These are phyloP conservation scores for Agonum fuliginosum DNA, from an alignment of 2,888 invertebrate species.

Conservation along the genomic window DNA sequence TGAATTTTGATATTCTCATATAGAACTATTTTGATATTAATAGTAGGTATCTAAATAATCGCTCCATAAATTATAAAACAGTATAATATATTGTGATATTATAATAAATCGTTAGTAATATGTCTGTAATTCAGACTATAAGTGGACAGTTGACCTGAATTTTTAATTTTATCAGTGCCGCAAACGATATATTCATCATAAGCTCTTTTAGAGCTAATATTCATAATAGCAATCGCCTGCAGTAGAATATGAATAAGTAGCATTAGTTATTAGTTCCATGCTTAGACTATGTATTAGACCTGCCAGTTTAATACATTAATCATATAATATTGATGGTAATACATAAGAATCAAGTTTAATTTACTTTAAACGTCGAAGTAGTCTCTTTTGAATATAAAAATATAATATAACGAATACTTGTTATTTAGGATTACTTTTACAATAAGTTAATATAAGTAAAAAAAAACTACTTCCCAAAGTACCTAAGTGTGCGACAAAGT, in stretches of 20 bases:
- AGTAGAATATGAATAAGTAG: slow-evolving; percentile 26
- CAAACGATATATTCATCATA: slow-evolving; percentile 41
- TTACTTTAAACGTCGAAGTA: too few species aligned
- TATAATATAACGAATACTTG: too few species aligned
- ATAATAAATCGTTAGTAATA: slow-evolving; percentile 28
- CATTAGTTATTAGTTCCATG: slow-evolving; percentile 34
- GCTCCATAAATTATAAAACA: slow-evolving; percentile 15
- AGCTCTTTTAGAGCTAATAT: slow-evolving; percentile 7
- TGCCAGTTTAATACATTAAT: slow-evolving; percentile 18
- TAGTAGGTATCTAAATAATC: slow-evolving; percentile 9
- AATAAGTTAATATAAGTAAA: too few species aligned
- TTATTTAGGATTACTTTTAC: too few species aligned
- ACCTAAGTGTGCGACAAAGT: too few species aligned
- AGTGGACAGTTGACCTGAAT: slow-evolving; percentile 43
- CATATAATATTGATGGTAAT: slow-evolving; percentile 9
- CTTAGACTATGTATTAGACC: background rate
- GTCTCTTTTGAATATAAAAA: too few species aligned
- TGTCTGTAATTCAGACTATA: slow-evolving; percentile 27
- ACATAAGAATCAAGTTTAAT: slow-evolving; percentile 7
- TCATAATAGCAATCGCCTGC: slow-evolving; percentile 16
- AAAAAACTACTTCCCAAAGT: too few species aligned
- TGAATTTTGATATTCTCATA: background rate
- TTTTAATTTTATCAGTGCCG: slow-evolving; percentile 28
- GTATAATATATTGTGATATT: slow-evolving; percentile 19
- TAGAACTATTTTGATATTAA: slow-evolving; percentile 19